Base-by-base conservation (phyloP, 2,797 vertebrate genomes). In the Hozukius guyotensis region DNA sequence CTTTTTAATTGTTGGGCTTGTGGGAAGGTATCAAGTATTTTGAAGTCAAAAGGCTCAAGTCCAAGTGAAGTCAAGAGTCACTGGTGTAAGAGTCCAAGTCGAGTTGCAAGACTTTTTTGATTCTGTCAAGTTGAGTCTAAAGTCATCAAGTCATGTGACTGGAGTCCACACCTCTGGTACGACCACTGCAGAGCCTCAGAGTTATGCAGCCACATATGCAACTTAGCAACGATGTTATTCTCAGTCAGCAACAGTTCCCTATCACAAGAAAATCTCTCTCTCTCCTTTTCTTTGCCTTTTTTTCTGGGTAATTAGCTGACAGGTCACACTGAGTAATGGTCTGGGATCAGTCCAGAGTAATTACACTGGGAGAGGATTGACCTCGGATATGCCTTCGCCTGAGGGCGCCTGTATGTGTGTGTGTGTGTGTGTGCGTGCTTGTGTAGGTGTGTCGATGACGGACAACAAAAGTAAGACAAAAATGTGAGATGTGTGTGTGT, bases 311-410 rank as follows among this genome's bases (percentile, higher is more conserved):
- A 94, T 93, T 90, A 91, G 88, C 81, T 8, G 12, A 81, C 86
- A 83, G 85, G 88, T 86, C 82, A 82, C 49, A 49, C 80, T 90
- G 88, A 90, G 77, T 91, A 88, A 91, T 92, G 83, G 77, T 90
- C 70, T 86, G 78, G 78, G 87, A 89, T 90, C 87, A 88, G 87
- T 85, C 75, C 86, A 88, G 80, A 81, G 82, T 87, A 91, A 93
- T 92, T 92, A 92, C 65, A 75, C 79, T 65, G 77, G 67, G 82
- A 89, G 83, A 89, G 81, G 81, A 68, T 63, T 93, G 92, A 93
- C 90, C 90, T 83, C 36, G 25, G 64, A 81, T 71, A 80, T 81
- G 77, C 64, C 78, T 88, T 78, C 18, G 81, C 90, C 89, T 81
- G 27, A 80, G 83, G 84, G 66, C 65, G 70, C 38, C 1, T 79